Evolutionary conservation across 2,888 invertebrate species (phyloP).

Genomic region (Lypha dubia): DNA sequence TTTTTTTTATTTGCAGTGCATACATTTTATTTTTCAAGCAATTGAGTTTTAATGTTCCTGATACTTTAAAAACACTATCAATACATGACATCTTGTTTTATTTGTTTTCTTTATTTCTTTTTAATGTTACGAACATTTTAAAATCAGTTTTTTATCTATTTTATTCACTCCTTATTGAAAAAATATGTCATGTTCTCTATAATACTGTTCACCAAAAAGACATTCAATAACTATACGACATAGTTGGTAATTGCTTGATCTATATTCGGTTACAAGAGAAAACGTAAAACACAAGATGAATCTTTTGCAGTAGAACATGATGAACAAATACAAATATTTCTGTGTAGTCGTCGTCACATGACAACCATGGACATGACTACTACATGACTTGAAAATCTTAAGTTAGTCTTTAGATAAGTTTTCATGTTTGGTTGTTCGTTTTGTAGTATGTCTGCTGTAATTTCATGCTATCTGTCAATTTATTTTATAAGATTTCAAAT

Average conservation of each 20-base stretch:
- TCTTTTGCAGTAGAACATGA: slow-evolving; percentile 1
- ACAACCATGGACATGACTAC: slow-evolving; percentile 30
- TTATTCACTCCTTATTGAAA: slow-evolving; percentile 31
- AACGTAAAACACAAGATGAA: background rate
- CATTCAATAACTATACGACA: slow-evolving; percentile 70
- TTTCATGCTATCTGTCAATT: slow-evolving; percentile 52
- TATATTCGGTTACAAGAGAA: slow-evolving; percentile 38
- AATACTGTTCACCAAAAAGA: slow-evolving; percentile 49
- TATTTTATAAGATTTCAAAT: slow-evolving; percentile 51
- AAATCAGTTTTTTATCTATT: slow-evolving; percentile 20
- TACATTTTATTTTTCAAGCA: slow-evolving; percentile 9
- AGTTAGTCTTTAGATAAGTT: slow-evolving; percentile 22
- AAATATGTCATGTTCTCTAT: slow-evolving; percentile 59
- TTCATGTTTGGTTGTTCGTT: slow-evolving; percentile 4
- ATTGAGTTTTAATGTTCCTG: slow-evolving; percentile 12
- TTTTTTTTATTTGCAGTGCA: background rate
- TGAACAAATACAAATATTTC: slow-evolving; percentile 16
- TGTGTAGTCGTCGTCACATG: background rate
- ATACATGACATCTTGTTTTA: slow-evolving; percentile 57
- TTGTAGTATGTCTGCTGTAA: background rate
- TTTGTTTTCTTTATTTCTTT: background rate
- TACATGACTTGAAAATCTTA: slow-evolving; percentile 34
- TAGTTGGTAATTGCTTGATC: slow-evolving; percentile 69
- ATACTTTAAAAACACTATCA: slow-evolving; percentile 57
- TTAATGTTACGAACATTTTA: slow-evolving; percentile 16